A percentile compares a stretch with the other conserved stretches of the same genome.
Evolutionary conservation across 2,797 vertebrate species (phyloP).

Genomic region (Furcifer pardalis): DNA sequence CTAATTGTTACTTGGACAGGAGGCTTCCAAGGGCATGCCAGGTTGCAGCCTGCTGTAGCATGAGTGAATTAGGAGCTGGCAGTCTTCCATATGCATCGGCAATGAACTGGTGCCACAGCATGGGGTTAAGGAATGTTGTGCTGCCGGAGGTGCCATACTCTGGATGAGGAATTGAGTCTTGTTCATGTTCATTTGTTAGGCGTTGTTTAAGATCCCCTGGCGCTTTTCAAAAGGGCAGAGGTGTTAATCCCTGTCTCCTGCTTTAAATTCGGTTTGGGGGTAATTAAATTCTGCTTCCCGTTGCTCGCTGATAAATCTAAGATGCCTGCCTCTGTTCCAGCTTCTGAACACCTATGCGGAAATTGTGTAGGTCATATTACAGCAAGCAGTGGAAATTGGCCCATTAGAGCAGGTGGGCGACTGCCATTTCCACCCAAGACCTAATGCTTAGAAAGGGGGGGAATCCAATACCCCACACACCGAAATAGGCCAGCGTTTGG

Average conservation of each 20-base stretch:
- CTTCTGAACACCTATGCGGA: background rate
- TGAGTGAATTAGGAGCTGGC: slow-evolving; percentile 11
- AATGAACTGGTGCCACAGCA: background rate
- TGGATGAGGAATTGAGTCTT: background rate
- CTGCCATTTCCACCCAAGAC: too few species aligned
- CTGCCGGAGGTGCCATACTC: background rate
- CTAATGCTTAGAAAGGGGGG: too few species aligned
- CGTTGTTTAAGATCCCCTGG: slow-evolving; percentile 23
- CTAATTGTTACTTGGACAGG: background rate
- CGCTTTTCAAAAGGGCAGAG: background rate
- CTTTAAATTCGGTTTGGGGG: slow-evolving; percentile 38
- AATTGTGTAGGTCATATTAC: background rate
- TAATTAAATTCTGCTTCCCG: slow-evolving; percentile 47
- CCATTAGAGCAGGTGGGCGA: too few species aligned
- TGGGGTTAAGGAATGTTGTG: background rate
- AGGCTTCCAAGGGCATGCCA: slow-evolving; percentile 4
- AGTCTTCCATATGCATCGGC: background rate
- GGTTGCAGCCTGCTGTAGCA: background rate
- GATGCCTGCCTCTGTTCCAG: background rate
- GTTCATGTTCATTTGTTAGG: slow-evolving; percentile 19
- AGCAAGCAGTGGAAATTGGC: background rate
- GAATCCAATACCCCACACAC: too few species aligned
- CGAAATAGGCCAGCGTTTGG: too few species aligned
- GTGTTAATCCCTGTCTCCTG: slow-evolving; percentile 22
- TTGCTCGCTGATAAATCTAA: background rate